phyloP scores from a whole-genome alignment of 1,140 invertebrate species.

The Marisa cornuarietis region DNA sequence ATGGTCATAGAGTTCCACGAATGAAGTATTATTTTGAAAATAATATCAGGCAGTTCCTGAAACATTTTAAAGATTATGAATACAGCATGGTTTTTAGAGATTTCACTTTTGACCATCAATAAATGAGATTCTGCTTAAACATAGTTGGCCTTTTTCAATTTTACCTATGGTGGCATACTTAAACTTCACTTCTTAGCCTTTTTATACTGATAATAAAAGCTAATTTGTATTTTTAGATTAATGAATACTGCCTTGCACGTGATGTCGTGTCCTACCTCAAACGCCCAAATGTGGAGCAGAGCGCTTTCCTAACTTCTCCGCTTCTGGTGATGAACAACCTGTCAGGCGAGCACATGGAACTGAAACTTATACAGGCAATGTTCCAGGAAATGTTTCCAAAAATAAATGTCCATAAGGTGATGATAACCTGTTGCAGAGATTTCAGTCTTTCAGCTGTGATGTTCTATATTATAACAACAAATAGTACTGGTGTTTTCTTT shows the following conservation, averaged over 20 bases:
- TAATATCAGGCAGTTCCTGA: no score
- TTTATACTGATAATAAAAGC: not conserved
- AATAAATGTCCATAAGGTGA: conserved; percentile 88
- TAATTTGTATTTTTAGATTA: conserved; percentile 21
- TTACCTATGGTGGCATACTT: no score
- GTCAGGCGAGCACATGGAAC: conserved; percentile 76
- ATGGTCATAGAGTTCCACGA: no score
- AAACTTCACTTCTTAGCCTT: not conserved
- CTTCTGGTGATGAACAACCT: conserved; percentile 95
- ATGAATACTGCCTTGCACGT: conserved; percentile 81
- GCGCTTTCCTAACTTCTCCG: conserved; percentile 86
- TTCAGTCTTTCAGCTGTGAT: no score
- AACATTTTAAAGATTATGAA: no score
- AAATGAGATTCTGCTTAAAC: no score
- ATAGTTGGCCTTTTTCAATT: no score
- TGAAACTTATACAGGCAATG: conserved; percentile 92
- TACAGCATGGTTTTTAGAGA: no score
- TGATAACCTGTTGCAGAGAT: not conserved
- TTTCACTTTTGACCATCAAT: no score
- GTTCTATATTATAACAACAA: no score
- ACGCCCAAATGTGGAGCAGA: conserved; percentile 75
- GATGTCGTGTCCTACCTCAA: conserved; percentile 88
- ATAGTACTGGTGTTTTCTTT: not conserved
- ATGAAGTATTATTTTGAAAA: no score
- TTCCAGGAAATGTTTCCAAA: conserved; percentile 99